Base-by-base conservation (phyloP, 2,797 vertebrate genomes). In the Danio aesculapii region DNA sequence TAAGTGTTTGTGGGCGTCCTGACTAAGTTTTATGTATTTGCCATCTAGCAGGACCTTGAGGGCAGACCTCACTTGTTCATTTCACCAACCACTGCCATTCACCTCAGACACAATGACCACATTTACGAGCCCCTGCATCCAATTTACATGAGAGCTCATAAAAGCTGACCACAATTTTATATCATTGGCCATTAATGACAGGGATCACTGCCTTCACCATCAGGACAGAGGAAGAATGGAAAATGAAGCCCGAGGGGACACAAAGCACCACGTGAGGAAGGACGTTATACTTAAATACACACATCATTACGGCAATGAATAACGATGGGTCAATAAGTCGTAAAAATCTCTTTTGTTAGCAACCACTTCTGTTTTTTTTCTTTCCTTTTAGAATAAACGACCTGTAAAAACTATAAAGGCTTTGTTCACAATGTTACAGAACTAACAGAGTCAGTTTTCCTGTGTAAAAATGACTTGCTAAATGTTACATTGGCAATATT, bases 61-160 rank as follows among this genome's bases (percentile, higher is more conserved):
- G 70, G 79, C 30, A 41, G 70, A 79, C 61, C 70, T 79, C 70
- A 62, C 64, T 49, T 30, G 1, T 62, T 75, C 63, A 19, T 30
- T 58, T 50, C 46, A 19, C 44, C 57, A 83, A 55, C 64, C 82
- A 78, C 77, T 75, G 79, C 57, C 70, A 74, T 81, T 81, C 62
- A 81, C 79, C 79, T 74, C 49, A 64, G 70, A 81, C 61, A 74
- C 79, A 81, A 81, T 58, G 70, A 81, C 70, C 78, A 72, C 82
- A 57, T 84, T 84, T 81, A 84, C 17, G 73, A 81, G 72, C 73
- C 59, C 82, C 61, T 39, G 59, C 69, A 77, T 77, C 77, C 58
- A 53, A 81, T 85, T 85, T 85, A 83, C 81, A 85, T 69, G 72
- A 57, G 61, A 63, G 73, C 81, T 74, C 77, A 73, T 83, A 83